phyloP scores from a whole-genome alignment of 2,113 vertebrate species.

The Tonatia bakeri region DNA sequence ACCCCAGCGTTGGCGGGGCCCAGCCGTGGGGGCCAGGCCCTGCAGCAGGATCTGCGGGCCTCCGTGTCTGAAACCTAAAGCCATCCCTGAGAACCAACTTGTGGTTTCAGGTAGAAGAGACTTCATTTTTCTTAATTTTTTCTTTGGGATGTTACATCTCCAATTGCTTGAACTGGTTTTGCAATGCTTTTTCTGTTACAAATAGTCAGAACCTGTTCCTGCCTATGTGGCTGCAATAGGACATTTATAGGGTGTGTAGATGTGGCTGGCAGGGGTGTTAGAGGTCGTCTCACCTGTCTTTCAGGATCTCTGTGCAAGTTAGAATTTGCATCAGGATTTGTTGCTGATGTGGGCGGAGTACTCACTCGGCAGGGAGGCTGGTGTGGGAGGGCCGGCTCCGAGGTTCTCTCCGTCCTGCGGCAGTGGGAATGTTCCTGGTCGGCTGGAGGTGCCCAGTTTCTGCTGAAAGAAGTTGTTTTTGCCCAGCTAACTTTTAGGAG shows the following conservation, averaged over 20 bases:
- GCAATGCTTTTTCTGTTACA: neutral
- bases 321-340: no score
- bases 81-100: neutral
- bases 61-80: neutral
- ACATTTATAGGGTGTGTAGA: neutral
- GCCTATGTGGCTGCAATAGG: neutral
- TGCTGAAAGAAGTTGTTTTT: neutral
- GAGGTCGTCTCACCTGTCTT: neutral
- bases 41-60: neutral
- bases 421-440: neutral
- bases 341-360: rapidly evolving
- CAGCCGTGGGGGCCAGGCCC: neutral
- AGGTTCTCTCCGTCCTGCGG: no score
- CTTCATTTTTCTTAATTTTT: neutral
- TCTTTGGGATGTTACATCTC: neutral
- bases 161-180: neutral
- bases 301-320: neutral
- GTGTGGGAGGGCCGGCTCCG: rapidly evolving
- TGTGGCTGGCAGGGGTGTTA: neutral
- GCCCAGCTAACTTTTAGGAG: neutral
- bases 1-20: neutral
- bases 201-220: neutral
- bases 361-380: rapidly evolving
- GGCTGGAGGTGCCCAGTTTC: neutral
- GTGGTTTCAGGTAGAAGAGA: neutral